Percentiles rank a stretch among this genome's conserved stretches.
Evolutionary conservation across 2,113 vertebrate species (phyloP).

Genomic region (Mungos mungo): DNA sequence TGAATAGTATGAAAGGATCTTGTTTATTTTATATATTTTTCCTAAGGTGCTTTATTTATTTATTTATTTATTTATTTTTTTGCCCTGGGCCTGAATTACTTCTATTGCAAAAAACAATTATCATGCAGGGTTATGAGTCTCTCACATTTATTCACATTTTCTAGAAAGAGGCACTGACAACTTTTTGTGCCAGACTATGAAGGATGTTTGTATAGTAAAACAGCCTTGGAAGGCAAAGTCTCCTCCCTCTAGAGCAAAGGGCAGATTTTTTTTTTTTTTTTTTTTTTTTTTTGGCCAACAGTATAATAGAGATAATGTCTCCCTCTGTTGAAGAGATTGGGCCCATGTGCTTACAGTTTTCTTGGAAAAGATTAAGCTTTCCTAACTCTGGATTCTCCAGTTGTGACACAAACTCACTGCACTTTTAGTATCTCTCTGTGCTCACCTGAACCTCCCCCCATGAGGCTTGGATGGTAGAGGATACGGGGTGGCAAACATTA

Average conservation of each 20-base stretch:
- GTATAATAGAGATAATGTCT: background rate
- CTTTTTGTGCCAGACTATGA: background rate
- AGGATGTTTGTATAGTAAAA: background rate
- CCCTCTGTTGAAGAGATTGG: background rate
- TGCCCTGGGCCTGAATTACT: background rate
- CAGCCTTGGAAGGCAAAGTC: background rate
- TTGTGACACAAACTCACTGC: background rate
- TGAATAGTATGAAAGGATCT: background rate
- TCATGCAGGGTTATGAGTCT: background rate
- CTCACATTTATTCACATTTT: background rate
- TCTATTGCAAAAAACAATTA: background rate
- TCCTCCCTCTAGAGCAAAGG: background rate
- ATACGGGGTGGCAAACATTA: no score
- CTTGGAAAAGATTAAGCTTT: background rate
- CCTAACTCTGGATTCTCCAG: background rate
- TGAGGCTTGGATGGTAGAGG: background rate
- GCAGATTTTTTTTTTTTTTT: background rate
- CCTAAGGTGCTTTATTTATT: background rate
- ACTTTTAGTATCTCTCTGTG: background rate
- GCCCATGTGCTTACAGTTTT: background rate
- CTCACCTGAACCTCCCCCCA: background rate
- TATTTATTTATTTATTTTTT: slow-evolving; percentile 27
- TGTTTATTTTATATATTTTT: background rate
- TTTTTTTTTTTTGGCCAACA: background rate
- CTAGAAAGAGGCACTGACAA: background rate